Evolutionary conservation across 2,888 invertebrate genomes (phyloP), one percentile per base, ranked within the genome.

Genomic region (Cecidostiba fungosa): DNA sequence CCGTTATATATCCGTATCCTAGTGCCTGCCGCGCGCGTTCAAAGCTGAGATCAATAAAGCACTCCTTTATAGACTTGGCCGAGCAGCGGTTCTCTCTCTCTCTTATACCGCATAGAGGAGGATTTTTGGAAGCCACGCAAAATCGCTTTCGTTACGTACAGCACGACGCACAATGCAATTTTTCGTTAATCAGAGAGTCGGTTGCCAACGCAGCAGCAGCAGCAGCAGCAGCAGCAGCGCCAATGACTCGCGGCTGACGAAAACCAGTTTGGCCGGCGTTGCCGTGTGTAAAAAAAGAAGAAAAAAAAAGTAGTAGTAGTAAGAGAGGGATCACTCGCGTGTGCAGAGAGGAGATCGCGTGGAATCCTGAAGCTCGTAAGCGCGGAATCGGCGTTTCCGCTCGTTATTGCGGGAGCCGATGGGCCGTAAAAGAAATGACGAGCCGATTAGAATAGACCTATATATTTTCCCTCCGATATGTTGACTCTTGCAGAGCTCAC

Each of bases 41-140:
- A 92, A 92, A 92, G 92, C 66, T 90, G 90, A 92, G 92, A 93
- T 93, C 92, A 93, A 92, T 93, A 92, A 93, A 92, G 92, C 92
- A 91, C 91, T 92, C 92, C 92, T 92, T 92, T 92, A 92, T 92
- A 92, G 92, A 92, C 92, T 92, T 91, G 90, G 85, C 91, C 91
- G 23, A 12, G 72, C n/a, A 23, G 66, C 29, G 66, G 26, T 26
- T 29, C 26, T 26, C 66, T 66, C 66, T 66, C 14, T 29, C 4
- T 10, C 54, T 32, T 3, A 32, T 32, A 32, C 1, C 2, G 32
- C 32, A 43, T 1, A 43, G 12, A 12, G 0, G 5, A n/a, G 8
- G n/a, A 59, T 59, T 59, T 59, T 59, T n/a, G 54, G 54, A 59
- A 59, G 54, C 23, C 43, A 10, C 32, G 32, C 32, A 32, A 32